Evolutionary conservation across 1,140 invertebrate species (phyloP).

Genomic region (Arctopsyche grandis): DNA sequence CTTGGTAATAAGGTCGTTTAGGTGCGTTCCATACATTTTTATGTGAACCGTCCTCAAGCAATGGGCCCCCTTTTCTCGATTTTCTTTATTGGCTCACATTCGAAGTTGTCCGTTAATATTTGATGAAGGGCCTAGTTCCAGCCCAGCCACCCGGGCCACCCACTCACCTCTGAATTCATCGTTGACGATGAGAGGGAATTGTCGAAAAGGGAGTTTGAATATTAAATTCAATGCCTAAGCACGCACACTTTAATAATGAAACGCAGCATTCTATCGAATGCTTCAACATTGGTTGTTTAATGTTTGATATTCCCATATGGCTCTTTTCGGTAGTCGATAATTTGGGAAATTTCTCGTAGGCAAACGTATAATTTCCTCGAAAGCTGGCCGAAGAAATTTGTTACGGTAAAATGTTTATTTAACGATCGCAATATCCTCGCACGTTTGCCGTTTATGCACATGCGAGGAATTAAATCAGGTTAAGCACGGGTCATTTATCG

Average conservation of each 20-base stretch:
- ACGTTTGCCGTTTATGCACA: too few relatives aligned
- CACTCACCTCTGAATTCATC: neutral
- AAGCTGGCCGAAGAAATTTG: too few relatives aligned
- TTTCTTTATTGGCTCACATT: slow-evolving; percentile 47
- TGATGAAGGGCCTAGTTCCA: slow-evolving; percentile 21
- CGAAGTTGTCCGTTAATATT: slow-evolving; percentile 46
- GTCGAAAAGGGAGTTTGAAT: slow-evolving; percentile 23
- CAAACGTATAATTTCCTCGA: too few relatives aligned
- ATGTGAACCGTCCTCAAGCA: neutral
- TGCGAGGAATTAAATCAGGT: neutral
- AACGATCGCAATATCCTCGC: too few relatives aligned
- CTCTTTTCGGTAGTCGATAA: too few relatives aligned
- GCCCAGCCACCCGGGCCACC: neutral
- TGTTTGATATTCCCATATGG: too few relatives aligned
- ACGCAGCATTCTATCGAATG: neutral
- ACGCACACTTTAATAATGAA: slow-evolving; percentile 22
- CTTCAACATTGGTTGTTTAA: too few relatives aligned
- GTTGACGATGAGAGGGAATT: neutral
- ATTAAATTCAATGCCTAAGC: slow-evolving; percentile 23
- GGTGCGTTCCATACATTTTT: slow-evolving; percentile 38
- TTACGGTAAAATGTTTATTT: too few relatives aligned
- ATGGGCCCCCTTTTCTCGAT: slow-evolving; percentile 9
- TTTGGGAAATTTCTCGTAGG: too few relatives aligned
- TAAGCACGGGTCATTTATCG: neutral
- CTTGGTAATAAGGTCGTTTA: slow-evolving; percentile 36